Evolutionary conservation across 2,113 vertebrate species (phyloP).

Genomic region (Oryzias javanicus): DNA sequence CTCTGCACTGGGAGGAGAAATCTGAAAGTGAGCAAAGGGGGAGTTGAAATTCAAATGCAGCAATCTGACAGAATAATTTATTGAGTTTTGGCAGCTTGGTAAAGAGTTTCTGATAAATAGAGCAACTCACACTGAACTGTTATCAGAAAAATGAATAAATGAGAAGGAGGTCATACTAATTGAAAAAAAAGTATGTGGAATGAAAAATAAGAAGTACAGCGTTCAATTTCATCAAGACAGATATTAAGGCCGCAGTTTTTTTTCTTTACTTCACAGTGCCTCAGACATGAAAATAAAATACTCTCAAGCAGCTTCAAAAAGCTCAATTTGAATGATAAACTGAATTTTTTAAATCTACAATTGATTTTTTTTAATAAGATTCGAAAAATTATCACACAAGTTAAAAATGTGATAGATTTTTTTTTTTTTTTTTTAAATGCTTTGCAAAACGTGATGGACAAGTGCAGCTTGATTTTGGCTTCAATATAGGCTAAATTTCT

Average conservation of each 20-base stretch:
- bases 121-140: conserved; percentile 74
- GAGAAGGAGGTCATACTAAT: conserved; percentile 55
- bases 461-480: too few species aligned
- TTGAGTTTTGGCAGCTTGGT: conserved; percentile 69
- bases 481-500: too few species aligned
- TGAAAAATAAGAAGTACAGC: conserved; percentile 57
- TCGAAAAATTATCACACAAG: not conserved
- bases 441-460: too few species aligned
- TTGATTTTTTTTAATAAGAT: not conserved
- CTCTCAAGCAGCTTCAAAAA: too few species aligned
- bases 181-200: conserved; percentile 60
- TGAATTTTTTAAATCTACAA: not conserved
- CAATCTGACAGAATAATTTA: conserved; percentile 79
- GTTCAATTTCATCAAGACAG: conserved; percentile 61
- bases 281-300: too few species aligned
- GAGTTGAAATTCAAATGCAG: conserved; percentile 67
- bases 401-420: too few species aligned
- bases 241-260: conserved; percentile 44
- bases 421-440: too few species aligned
- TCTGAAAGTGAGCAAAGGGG: conserved; percentile 60
- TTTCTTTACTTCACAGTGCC: conserved; percentile 2
- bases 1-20: conserved; percentile 33
- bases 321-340: not conserved
- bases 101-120: conserved; percentile 78
- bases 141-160: conserved; percentile 64